Base-by-base conservation (phyloP, 1,140 invertebrate species). In the Anastatus disparis region DNA sequence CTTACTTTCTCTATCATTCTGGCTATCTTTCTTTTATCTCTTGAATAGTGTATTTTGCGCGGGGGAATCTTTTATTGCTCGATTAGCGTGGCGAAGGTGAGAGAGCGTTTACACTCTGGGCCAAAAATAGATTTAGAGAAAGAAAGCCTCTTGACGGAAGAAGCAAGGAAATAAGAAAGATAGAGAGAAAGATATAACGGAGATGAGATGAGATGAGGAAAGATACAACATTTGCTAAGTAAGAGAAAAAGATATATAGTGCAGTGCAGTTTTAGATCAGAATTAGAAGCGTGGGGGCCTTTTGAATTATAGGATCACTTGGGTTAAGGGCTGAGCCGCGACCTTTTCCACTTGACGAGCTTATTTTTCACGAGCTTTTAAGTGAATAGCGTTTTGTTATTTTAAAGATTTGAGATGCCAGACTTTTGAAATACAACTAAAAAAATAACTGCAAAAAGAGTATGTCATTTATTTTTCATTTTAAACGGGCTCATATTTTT, bases 31-130 rank as follows among this genome's bases (percentile, higher is more conserved):
- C 42, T 13, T 44, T 13, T 46, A n/a, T 4, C 6, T 46, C 13
- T 50, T 20, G 22, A 10, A 8, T 13, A 6, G 42, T 20, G 31
- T 35, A 35, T 46, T 46, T 46, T 46, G 17, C n/a, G n/a, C n/a
- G n/a, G n/a, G n/a, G n/a, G n/a, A n/a, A n/a, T n/a, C n/a, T n/a
- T n/a, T n/a, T n/a, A n/a, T 56, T 27, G 24, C 35, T 69, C 29
- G 55, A 52, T 68, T 68, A 27, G 66, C 75, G 74, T 76, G 69
- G 64, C 74, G 55, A 73, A 53, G 50, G 73, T 79, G 79, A 78
- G 75, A 76, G 50, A 58, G 29, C 26, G 31, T 40, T 12, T 15
- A 10, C 29, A 12, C 24, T n/a, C 22, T 9, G 40, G 2, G 35
- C 64, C 12, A 61, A 27, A 61, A 26, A 44, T 27, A 46, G 15